Evolutionary conservation across 2,888 invertebrate species (phyloP), one percentile per base, ranked within the genome.

Genomic region (Serripes groenlandicus): DNA sequence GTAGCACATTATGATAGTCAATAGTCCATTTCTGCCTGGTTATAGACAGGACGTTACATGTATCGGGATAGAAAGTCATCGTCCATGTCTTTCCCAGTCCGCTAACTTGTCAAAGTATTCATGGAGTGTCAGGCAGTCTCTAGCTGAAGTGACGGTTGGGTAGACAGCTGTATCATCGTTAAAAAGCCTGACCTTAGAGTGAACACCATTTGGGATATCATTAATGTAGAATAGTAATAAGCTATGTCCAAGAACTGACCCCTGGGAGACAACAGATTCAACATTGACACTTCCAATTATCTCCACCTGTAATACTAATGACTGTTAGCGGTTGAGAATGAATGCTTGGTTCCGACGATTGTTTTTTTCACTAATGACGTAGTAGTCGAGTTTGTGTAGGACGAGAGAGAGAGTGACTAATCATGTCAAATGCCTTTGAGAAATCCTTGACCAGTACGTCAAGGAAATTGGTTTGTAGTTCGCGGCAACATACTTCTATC

Each of bases 161-260:
- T 84, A 81, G 11, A 56, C 74, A n/a, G 69, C 72, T 0, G 75
- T 78, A 28, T 84, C 84, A 66, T 78, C 76, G 11, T 76, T 76
- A 69, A 77, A 83, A 9, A 79, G 71, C 18, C 72, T 42, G 23
- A 78, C 56, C 15, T 11, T 69, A 1, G 76, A 72, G 21, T 35
- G 21, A 18, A 78, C 30, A 15, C 30, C 37, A 0, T 37, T 32
- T 21, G 68, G 69, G 5, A 75, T 58, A 23, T 72, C 68, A 34
- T 75, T 79, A 11, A 79, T 79, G 28, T 74, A 77, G 32, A 49
- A 62, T 0, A 77, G 62, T n/a, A 83, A 79, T 1, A 75, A 58
- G 42, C 32, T 56, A 0, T 76, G 76, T 0, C 68, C 68, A 3
- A 82, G 60, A 5, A 75, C 72, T 11, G 82, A 68, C 9, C 78